Percentiles rank a stretch among this genome's conserved stretches.
phyloP scores from a whole-genome alignment of 2,113 vertebrate species.

The Dunckerocampus dactyliophorus region DNA sequence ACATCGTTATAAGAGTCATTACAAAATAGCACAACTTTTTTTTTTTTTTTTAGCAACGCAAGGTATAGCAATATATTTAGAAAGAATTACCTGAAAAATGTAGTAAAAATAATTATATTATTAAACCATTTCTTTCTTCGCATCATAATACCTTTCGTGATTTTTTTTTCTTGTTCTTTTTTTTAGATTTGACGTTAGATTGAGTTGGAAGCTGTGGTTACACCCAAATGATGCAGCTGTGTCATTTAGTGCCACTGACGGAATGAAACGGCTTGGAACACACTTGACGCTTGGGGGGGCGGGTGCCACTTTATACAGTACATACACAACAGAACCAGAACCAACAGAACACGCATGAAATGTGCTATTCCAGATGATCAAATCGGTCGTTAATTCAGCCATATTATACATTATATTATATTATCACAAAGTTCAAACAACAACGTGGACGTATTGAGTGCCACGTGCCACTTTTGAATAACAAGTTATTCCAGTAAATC shows the following conservation, averaged over 20 bases:
- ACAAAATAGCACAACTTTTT: constrained; percentile 77
- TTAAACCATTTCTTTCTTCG: constrained; percentile 72
- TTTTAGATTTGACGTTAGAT: constrained; percentile 56
- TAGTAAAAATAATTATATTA: constrained; percentile 78
- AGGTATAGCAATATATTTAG: constrained; percentile 80
- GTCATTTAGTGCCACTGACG: constrained; percentile 44
- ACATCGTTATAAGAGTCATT: constrained; percentile 71
- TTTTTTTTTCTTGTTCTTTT: no score
- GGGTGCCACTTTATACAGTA: constrained; percentile 32
- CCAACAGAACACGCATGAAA: constrained; percentile 9
- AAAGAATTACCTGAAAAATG: constrained; percentile 81
- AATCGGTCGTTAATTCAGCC: constrained; percentile 25
- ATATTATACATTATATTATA: constrained; percentile 12
- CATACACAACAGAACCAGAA: constrained; percentile 34
- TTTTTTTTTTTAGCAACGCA: constrained; percentile 81
- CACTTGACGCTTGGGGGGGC: constrained; percentile 31
- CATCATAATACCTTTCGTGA: constrained; percentile 66
- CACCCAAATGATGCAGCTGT: constrained; percentile 40
- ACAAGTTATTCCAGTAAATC: not conserved
- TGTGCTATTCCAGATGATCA: constrained; percentile 3
- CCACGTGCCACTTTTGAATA: not conserved
- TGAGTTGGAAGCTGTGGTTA: constrained; percentile 34
- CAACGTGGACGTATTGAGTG: not conserved
- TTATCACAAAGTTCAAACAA: not conserved
- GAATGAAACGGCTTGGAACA: constrained; percentile 26